A percentile compares a stretch with the other conserved stretches of the same genome.
These are phyloP conservation scores for Hydra vulgaris DNA, from an alignment of 30 jellyfish, hydroid and myxozoan species.

Conservation along the genomic window DNA sequence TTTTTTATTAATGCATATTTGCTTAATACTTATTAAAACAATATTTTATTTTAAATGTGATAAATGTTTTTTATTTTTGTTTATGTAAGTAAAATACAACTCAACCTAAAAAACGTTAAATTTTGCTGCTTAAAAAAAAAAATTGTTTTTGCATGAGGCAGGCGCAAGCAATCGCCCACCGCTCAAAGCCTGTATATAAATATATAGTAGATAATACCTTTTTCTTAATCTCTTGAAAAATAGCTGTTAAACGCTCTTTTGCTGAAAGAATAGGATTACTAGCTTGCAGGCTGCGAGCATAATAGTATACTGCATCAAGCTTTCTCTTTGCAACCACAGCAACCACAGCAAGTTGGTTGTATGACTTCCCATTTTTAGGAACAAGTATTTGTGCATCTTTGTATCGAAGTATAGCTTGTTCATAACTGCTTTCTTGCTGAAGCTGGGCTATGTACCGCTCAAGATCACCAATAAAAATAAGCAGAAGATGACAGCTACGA, in stretches of 20 bases:
- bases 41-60: too few relatives aligned
- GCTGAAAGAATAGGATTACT: conserved; percentile 87
- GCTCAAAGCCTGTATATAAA: too few relatives aligned
- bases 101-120: too few relatives aligned
- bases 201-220: too few relatives aligned
- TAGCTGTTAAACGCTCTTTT: conserved; percentile 74
- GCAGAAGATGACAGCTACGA: conserved; percentile 76
- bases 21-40: too few relatives aligned
- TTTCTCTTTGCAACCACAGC: conserved; percentile 70
- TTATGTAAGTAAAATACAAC: too few relatives aligned
- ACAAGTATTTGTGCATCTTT: conserved; percentile 64
- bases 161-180: too few relatives aligned
- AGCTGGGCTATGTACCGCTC: conserved; percentile 77
- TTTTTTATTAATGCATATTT: too few relatives aligned
- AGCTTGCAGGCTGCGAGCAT: conserved; percentile 73
- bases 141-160: too few relatives aligned
- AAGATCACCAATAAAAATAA: conserved; percentile 63
- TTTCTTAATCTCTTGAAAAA: conserved; percentile 75
- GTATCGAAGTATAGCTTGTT: conserved; percentile 54
- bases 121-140: too few relatives aligned
- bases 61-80: too few relatives aligned
- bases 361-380: conserved; percentile 89
- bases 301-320: conserved; percentile 87
- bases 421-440: conserved; percentile 44
- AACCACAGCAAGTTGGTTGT: conserved; percentile 83